Conservation (phyloP, 2,888 invertebrate genomes). For the Alloplasta piceator region DNA sequence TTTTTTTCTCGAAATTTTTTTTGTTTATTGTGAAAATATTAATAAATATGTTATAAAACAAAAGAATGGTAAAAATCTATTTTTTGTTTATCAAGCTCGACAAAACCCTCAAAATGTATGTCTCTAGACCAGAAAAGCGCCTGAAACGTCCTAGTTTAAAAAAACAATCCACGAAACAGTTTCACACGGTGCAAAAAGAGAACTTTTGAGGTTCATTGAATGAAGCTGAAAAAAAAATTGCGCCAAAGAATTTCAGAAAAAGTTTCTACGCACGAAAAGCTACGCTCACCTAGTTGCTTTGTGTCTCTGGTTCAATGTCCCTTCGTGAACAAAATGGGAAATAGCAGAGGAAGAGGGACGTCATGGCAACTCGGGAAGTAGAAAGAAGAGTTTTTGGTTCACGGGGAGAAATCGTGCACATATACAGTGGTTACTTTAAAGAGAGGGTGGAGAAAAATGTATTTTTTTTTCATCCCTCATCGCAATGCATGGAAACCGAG, state of each 20-base stretch:
- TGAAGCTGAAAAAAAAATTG: background rate
- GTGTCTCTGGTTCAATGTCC: constrained; percentile 21
- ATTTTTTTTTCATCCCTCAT: constrained; percentile 2
- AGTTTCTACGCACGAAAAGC: constrained; percentile 4
- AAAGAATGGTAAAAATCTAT: no score
- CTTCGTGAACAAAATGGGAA: constrained; percentile 6
- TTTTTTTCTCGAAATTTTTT: no score
- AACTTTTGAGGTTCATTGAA: no score
- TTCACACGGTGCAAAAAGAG: no score
- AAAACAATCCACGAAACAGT: no score
- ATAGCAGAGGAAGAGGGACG: background rate
- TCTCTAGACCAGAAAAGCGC: no score
- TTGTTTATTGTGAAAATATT: no score
- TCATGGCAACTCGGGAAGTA: constrained; percentile 2
- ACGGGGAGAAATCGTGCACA: constrained; percentile 15
- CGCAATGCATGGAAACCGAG: constrained; percentile 2
- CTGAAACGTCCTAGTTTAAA: no score
- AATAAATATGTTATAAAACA: no score
- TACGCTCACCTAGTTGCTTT: constrained; percentile 43
- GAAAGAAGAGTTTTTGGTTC: constrained; percentile 29
- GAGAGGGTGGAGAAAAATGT: background rate
- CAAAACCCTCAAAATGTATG: no score
- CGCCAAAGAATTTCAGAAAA: background rate
- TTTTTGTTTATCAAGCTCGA: no score
- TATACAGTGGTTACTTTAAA: background rate